Evolutionary conservation across 2,113 vertebrate species (phyloP).

Genomic region (Machaerirhynchus nigripectus): DNA sequence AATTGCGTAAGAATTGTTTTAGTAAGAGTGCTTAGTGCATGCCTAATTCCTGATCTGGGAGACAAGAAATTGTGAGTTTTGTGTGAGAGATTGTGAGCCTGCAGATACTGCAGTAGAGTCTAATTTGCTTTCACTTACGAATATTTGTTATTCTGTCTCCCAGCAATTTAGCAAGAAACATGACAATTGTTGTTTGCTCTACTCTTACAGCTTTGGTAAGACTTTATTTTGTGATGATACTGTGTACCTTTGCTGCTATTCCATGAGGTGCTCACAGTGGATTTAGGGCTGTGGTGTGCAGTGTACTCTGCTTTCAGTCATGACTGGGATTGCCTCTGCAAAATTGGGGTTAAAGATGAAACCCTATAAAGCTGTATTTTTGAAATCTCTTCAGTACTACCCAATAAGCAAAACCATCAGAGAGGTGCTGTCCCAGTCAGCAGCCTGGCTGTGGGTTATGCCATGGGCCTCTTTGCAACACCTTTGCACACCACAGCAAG

Average conservation of each 20-base stretch:
- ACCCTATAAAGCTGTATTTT: background rate
- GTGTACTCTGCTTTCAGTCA: background rate
- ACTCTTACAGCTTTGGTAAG: background rate
- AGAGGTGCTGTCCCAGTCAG: background rate
- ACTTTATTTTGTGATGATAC: background rate
- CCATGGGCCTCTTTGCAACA: background rate
- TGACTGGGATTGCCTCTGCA: background rate
- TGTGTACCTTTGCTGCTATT: background rate
- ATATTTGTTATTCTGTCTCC: background rate
- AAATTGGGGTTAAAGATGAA: background rate
- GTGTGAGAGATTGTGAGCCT: too few species aligned
- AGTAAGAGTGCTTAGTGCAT: background rate
- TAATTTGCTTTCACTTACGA: background rate
- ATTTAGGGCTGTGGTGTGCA: background rate
- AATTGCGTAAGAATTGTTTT: background rate
- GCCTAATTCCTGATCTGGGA: background rate
- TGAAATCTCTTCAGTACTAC: background rate
- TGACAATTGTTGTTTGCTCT: background rate
- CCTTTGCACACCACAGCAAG: background rate
- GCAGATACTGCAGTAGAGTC: background rate
- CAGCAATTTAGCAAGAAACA: background rate
- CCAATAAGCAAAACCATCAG: background rate
- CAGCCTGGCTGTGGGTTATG: background rate
- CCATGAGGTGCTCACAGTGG: fast-evolving
- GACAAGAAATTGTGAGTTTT: background rate